phyloP scores from a whole-genome alignment of 1,140 invertebrate species.

The Rhagoletis pomonella region DNA sequence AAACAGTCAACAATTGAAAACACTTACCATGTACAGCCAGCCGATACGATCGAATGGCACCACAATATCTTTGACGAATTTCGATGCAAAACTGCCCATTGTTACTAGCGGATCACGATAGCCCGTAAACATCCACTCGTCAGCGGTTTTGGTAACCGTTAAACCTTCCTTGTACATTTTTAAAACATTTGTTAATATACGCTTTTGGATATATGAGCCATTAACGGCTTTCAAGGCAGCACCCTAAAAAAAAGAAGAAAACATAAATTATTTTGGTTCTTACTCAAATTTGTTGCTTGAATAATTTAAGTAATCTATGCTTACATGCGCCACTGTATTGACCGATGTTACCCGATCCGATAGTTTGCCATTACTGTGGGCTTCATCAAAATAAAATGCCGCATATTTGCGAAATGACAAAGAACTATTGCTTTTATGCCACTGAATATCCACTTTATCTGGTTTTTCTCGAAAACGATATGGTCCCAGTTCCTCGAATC shows the following conservation, averaged over 20 bases:
- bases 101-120: constrained; percentile 81
- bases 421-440: constrained; percentile 84
- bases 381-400: constrained; percentile 84
- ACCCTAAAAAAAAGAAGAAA: constrained; percentile 75
- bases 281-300: background rate
- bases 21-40: constrained; percentile 84
- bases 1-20: background rate
- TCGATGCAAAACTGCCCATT: constrained; percentile 77
- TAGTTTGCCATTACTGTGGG: constrained; percentile 84
- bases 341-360: constrained; percentile 85
- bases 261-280: background rate
- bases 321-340: constrained; percentile 84
- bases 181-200: constrained; percentile 75
- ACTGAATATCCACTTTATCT: constrained; percentile 83
- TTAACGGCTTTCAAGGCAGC: constrained; percentile 76
- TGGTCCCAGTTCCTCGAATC: constrained; percentile 82
- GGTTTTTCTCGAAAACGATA: constrained; percentile 84
- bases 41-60: constrained; percentile 83
- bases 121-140: constrained; percentile 85
- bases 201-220: constrained; percentile 70
- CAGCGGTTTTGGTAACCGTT: constrained; percentile 79
- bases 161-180: constrained; percentile 75
- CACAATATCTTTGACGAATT: constrained; percentile 61
- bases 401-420: constrained; percentile 87
- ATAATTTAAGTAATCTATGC: constrained; percentile 73